Conservation (phyloP, 2,113 vertebrate species). For the Cacatua alba region DNA sequence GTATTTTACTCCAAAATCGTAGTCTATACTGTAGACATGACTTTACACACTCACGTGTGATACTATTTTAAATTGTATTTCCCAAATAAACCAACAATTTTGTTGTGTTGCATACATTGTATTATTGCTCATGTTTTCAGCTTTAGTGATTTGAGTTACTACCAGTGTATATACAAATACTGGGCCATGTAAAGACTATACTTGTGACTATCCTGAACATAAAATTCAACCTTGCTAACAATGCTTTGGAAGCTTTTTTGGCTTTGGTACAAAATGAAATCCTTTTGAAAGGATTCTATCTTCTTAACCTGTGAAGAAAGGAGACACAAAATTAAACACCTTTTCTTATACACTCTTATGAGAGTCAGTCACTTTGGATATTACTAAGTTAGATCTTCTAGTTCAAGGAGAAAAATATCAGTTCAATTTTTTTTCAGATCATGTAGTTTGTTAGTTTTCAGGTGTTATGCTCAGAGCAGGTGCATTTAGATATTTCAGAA, state of each 20-base stretch:
- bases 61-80: neutral
- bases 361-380: neutral
- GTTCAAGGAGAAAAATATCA: neutral
- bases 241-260: neutral
- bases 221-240: neutral
- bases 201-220: neutral
- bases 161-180: neutral
- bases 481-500: neutral
- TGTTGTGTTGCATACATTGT: neutral
- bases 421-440: neutral
- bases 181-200: neutral
- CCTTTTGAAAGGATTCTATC: neutral
- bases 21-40: neutral
- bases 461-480: neutral
- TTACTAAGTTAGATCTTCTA: neutral
- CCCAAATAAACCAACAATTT: neutral
- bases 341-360: neutral
- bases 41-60: neutral
- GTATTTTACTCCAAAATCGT: neutral
- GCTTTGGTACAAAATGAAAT: neutral
- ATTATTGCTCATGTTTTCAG: neutral
- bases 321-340: neutral
- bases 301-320: neutral
- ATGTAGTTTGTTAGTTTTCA: neutral
- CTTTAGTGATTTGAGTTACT: neutral